phyloP scores from a whole-genome alignment of 2,797 vertebrate genomes.

The Diglossa cyanea region DNA sequence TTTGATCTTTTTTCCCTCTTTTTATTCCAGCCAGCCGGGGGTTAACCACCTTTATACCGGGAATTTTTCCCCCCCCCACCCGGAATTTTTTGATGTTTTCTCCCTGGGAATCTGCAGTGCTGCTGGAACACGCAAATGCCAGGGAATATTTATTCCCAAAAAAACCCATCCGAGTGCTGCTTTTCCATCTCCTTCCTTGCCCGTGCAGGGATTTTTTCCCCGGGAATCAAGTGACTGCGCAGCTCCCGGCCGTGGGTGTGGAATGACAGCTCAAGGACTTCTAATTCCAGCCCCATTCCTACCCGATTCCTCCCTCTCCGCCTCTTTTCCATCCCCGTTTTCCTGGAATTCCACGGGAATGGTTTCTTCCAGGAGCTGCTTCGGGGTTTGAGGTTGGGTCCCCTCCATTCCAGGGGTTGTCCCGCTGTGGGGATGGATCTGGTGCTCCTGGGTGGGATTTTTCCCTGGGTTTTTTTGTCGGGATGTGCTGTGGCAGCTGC shows the following conservation, averaged over 20 bases:
- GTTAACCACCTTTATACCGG: background rate
- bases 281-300: constrained; percentile 15
- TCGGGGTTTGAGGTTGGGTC: fast-evolving
- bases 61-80: background rate
- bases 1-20: background rate
- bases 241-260: constrained; percentile 8
- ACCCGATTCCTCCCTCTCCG: background rate
- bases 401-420: background rate
- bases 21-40: fast-evolving
- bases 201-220: background rate
- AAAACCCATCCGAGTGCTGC: background rate
- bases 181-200: background rate
- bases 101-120: background rate
- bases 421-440: background rate
- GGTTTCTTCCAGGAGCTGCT: background rate
- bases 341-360: background rate
- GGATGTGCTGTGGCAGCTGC: background rate
- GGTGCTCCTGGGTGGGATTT: background rate
- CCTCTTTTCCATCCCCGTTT: background rate
- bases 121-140: background rate
- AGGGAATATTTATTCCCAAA: background rate
- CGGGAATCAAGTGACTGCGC: background rate
- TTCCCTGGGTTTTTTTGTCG: background rate
- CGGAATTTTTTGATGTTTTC: background rate
- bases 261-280: constrained; percentile 37